These are phyloP conservation scores for Melanargia galathea DNA, from an alignment of 2,888 invertebrate genomes.

Conservation along the genomic window DNA sequence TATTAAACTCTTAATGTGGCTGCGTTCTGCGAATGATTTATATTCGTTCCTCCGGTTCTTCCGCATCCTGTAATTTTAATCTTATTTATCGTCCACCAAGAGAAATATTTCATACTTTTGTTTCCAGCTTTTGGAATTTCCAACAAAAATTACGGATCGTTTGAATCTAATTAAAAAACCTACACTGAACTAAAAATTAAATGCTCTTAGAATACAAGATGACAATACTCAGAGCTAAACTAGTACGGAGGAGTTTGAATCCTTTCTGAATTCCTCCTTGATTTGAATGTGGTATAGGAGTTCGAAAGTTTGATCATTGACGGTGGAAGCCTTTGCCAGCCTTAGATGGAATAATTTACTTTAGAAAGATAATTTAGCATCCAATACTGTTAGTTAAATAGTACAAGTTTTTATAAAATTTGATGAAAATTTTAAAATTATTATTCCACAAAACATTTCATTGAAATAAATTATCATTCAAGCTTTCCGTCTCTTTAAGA, in stretches of 20 bases:
- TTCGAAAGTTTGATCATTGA: no score
- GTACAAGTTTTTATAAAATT: not conserved
- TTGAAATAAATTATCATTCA: not conserved
- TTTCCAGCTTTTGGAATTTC: conserved; percentile 13
- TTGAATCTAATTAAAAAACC: no score
- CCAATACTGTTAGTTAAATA: no score
- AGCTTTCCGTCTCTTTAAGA: conserved; percentile 18
- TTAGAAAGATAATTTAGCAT: no score
- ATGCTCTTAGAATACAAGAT: no score
- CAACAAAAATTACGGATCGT: not conserved
- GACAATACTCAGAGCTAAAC: no score
- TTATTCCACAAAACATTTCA: not conserved
- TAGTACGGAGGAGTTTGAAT: no score
- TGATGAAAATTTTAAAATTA: not conserved
- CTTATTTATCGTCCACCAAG: conserved; percentile 57
- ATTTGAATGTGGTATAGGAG: no score
- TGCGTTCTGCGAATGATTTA: conserved; percentile 55
- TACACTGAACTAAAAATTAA: no score
- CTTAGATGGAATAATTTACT: no score
- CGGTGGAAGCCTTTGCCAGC: no score
- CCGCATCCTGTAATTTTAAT: conserved; percentile 64
- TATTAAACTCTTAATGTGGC: conserved; percentile 30
- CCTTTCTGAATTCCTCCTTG: no score
- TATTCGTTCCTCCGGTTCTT: conserved; percentile 49
- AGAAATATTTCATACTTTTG: conserved; percentile 23